A percentile compares a stretch with the other conserved stretches of the same genome.
These are phyloP conservation scores for Enteromius treurensis DNA, from an alignment of 2,797 vertebrate genomes.

Conservation along the genomic window DNA sequence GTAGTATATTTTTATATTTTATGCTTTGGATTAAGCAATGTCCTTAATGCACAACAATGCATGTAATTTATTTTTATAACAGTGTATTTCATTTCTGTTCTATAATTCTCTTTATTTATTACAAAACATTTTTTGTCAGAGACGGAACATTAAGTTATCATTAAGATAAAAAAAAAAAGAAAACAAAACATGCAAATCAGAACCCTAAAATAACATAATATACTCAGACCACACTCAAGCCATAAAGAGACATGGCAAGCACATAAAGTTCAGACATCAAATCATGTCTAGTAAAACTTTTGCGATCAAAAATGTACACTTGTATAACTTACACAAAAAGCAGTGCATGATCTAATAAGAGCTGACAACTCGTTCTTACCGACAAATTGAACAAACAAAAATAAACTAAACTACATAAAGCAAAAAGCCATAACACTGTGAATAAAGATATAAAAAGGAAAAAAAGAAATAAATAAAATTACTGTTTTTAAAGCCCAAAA, in stretches of 20 bases:
- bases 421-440: slow-evolving; percentile 44
- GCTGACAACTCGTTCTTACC: slow-evolving; percentile 39
- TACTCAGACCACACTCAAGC: slow-evolving; percentile 28
- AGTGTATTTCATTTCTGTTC: slow-evolving; percentile 62
- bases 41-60: slow-evolving; percentile 43
- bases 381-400: slow-evolving; percentile 51
- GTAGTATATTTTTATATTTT: slow-evolving; percentile 47
- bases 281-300: slow-evolving; percentile 46
- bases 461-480: slow-evolving; percentile 77
- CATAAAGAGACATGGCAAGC: slow-evolving; percentile 58
- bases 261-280: slow-evolving; percentile 39
- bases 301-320: slow-evolving; percentile 49
- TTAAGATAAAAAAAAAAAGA: slow-evolving; percentile 21
- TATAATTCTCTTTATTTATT: slow-evolving; percentile 61
- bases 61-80: slow-evolving; percentile 39
- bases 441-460: slow-evolving; percentile 19
- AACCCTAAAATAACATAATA: slow-evolving; percentile 49
- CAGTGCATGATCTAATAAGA: slow-evolving; percentile 50
- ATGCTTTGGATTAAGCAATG: slow-evolving; percentile 48
- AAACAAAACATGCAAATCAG: slow-evolving; percentile 60
- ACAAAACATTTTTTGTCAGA: slow-evolving; percentile 55
- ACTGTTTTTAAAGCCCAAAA: slow-evolving; percentile 77
- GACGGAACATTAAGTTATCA: slow-evolving; percentile 48
- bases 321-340: slow-evolving; percentile 46
- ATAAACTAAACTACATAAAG: slow-evolving; percentile 49